Percentiles rank a stretch among this genome's conserved stretches.
phyloP scores from a whole-genome alignment of 2,113 vertebrate species.

The Parus major region DNA sequence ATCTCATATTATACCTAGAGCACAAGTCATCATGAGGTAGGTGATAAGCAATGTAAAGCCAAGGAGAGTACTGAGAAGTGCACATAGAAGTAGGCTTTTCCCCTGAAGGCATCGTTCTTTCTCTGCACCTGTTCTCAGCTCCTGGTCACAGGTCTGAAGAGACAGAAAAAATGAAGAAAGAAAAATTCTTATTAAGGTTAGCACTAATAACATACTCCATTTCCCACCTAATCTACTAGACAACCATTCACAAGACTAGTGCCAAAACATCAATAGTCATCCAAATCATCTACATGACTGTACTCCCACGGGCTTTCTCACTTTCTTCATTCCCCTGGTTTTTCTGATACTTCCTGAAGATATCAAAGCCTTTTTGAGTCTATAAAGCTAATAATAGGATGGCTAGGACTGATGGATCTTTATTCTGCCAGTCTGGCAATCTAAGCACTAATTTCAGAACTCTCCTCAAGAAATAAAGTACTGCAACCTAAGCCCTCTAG shows the following conservation, averaged over 20 bases:
- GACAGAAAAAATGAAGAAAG: background rate
- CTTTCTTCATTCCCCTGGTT: background rate
- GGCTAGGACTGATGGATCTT: background rate
- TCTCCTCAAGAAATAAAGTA: background rate
- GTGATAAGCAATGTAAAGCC: conserved; percentile 78
- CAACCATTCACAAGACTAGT: background rate
- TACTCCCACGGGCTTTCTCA: background rate
- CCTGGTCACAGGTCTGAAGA: conserved; percentile 45
- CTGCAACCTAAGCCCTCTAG: background rate
- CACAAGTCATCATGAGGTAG: conserved; percentile 76
- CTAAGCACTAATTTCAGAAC: background rate
- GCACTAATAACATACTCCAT: background rate
- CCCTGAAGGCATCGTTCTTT: conserved; percentile 19
- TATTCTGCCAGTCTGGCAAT: background rate
- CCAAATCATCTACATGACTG: background rate
- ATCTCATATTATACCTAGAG: conserved; percentile 52
- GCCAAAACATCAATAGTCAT: background rate
- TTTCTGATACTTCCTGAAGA: background rate
- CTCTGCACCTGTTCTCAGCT: conserved; percentile 18
- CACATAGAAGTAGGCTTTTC: conserved; percentile 39
- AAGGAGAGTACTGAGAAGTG: conserved; percentile 62
- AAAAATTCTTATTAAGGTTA: background rate
- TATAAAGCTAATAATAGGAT: background rate
- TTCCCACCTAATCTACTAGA: background rate
- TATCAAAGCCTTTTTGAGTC: background rate